Evolutionary conservation across 2,797 vertebrate species (phyloP).

Genomic region (Paguma larvata): DNA sequence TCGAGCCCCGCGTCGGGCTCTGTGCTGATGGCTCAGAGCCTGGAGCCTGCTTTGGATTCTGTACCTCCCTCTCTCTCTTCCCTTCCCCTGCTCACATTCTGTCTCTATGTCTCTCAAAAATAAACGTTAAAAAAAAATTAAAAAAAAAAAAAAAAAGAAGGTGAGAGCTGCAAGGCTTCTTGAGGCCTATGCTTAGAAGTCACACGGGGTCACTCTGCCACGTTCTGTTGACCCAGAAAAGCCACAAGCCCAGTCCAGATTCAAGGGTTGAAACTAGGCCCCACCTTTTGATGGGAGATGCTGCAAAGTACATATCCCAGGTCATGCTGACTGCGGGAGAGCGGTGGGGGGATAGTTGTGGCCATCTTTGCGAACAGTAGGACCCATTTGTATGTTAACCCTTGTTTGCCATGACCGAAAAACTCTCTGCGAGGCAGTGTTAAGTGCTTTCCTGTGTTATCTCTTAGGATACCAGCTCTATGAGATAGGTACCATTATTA

Average conservation of each 20-base stretch:
- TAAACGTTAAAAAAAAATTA: too few species aligned
- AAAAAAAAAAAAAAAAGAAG: too few species aligned
- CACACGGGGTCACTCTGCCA: neutral
- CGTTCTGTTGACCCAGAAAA: neutral
- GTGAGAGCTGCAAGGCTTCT: neutral
- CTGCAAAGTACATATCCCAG: neutral
- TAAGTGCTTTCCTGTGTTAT: neutral
- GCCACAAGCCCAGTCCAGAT: neutral
- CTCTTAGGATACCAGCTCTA: neutral
- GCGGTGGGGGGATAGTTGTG: neutral
- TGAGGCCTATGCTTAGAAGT: slow-evolving; percentile 30
- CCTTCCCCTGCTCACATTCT: too few species aligned
- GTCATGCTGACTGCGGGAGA: neutral
- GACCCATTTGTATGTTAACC: neutral
- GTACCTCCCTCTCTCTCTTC: too few species aligned
- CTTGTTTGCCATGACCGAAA: neutral
- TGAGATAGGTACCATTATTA: neutral
- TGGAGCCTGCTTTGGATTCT: too few species aligned
- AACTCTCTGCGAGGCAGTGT: neutral
- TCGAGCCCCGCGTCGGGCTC: too few species aligned
- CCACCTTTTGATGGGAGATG: neutral
- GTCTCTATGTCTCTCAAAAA: too few species aligned
- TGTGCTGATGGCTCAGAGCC: too few species aligned
- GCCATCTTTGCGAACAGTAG: neutral
- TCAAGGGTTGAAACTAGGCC: neutral